Evolutionary conservation across 2,888 invertebrate genomes (phyloP).

Genomic region (Salpingus planirostris): DNA sequence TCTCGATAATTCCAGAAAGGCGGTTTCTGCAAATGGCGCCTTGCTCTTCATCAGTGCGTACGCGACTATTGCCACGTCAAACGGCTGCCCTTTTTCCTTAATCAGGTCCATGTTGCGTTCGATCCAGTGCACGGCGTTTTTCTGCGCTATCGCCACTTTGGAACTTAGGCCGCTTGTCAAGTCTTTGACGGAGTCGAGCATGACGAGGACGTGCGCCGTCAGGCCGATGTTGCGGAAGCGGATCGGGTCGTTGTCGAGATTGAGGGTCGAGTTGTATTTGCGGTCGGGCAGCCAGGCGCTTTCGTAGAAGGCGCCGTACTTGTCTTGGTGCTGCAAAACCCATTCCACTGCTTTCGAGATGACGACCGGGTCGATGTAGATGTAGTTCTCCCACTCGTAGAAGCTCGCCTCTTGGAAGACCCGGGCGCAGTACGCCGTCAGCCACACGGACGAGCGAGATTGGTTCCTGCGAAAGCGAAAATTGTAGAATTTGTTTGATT

Average conservation of each 20-base stretch:
- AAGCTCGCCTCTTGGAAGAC: constrained; percentile 87
- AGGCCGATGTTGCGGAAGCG: constrained; percentile 74
- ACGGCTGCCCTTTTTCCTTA: constrained; percentile 62
- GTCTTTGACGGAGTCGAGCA: constrained; percentile 76
- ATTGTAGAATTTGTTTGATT: too few species aligned
- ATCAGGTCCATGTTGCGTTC: constrained; percentile 73
- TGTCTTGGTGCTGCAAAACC: constrained; percentile 76
- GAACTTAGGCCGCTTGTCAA: constrained; percentile 62
- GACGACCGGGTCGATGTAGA: constrained; percentile 85
- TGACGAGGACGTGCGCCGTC: constrained; percentile 89
- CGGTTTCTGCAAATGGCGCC: constrained; percentile 78
- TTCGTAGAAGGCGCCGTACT: constrained; percentile 84
- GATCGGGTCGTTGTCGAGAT: constrained; percentile 45
- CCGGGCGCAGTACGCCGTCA: constrained; percentile 84
- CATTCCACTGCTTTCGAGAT: constrained; percentile 79
- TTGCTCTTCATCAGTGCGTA: constrained; percentile 78
- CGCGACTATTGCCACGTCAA: constrained; percentile 80
- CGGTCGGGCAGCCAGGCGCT: constrained; percentile 79
- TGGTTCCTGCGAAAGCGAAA: constrained; percentile 56
- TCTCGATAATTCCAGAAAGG: constrained; percentile 62
- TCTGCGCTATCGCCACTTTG: constrained; percentile 66
- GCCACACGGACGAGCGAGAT: constrained; percentile 80
- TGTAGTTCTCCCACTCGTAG: constrained; percentile 94
- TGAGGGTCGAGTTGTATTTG: constrained; percentile 71
- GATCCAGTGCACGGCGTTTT: constrained; percentile 68